Evolutionary conservation across 92 coral and sea anemone species (phyloP).

Genomic region (Virgularia gustaviana): DNA sequence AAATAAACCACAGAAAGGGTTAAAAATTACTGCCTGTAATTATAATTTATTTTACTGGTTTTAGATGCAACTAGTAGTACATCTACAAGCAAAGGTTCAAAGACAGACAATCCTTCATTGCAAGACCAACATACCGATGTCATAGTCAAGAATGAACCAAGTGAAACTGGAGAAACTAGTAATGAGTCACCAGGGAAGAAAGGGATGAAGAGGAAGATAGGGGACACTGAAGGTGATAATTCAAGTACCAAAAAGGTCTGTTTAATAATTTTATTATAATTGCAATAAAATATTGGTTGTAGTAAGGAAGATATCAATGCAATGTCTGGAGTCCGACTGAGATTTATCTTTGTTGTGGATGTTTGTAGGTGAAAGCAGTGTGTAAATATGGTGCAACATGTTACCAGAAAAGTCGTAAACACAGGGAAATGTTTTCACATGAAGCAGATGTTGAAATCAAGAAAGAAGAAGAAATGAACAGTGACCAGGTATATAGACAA

Average conservation of each 20-base stretch:
- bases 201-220: constrained; percentile 57
- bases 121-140: too few relatives aligned
- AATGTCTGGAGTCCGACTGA: too few relatives aligned
- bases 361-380: constrained; percentile 50
- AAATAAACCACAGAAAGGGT: too few relatives aligned
- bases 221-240: constrained; percentile 24
- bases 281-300: too few relatives aligned
- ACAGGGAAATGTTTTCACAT: constrained; percentile 61
- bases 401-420: constrained; percentile 74
- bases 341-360: too few relatives aligned
- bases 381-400: constrained; percentile 85
- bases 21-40: too few relatives aligned
- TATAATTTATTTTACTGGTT: too few relatives aligned
- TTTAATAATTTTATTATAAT: too few relatives aligned
- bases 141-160: too few relatives aligned
- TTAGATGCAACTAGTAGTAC: not conserved
- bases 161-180: not conserved
- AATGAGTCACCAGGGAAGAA: not conserved
- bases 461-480: not conserved
- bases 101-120: not conserved
- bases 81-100: not conserved
- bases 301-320: too few relatives aligned
- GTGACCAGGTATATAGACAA: not conserved
- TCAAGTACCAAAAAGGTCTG: constrained; percentile 57
- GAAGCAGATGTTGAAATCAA: constrained; percentile 28